Base-by-base conservation (phyloP, 2,113 vertebrate species). In the Gila orcuttii region DNA sequence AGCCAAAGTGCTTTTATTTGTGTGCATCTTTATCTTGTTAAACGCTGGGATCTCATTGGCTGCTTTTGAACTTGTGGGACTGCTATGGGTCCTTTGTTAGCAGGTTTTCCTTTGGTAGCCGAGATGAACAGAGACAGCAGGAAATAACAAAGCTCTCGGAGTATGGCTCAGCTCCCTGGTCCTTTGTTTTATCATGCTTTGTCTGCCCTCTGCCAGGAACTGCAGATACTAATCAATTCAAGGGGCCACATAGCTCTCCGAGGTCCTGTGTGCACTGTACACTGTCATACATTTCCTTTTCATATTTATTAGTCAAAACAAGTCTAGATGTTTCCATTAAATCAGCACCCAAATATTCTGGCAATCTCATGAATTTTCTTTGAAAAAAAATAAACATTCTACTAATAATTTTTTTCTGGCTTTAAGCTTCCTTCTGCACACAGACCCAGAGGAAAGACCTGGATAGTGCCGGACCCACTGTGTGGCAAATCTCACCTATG, bases 141-240 rank as follows among this genome's bases (percentile, higher is more conserved):
- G 88, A 91, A 91, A 91, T 89, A 90, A 89, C 82, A 89, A 60
- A 71, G 42, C 69, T 57, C 66, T 83, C 57, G 7, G 69, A 73
- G 60, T 57, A 45, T 66, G 66, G 33, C 57, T 69, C 69, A 28
- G 33, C 45, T 85, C 75, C 84, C 73, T 55, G 42, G 19, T 74
- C 50, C 68, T 85, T 86, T 86, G 76, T 89, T 88, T 84, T 73
- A 28, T 75, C 73, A 50, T 55, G 84, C 76, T 85, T 85, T 17
- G 80, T 57, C 55, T 83, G 77, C 13, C 78, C 25, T 66, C 60
- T 66, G 82, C 23, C 39, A 79, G 82, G 64, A 87, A 83, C 55
- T 45, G 8, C 59, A 69, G 74, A 71, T 81, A 82, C 21, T 19
- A 47, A 62, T 68, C 50, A n/a, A 68, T 82, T 50, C 50, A 55